Conservation (phyloP, 1,140 invertebrate species). For the Nomia melanderi region DNA sequence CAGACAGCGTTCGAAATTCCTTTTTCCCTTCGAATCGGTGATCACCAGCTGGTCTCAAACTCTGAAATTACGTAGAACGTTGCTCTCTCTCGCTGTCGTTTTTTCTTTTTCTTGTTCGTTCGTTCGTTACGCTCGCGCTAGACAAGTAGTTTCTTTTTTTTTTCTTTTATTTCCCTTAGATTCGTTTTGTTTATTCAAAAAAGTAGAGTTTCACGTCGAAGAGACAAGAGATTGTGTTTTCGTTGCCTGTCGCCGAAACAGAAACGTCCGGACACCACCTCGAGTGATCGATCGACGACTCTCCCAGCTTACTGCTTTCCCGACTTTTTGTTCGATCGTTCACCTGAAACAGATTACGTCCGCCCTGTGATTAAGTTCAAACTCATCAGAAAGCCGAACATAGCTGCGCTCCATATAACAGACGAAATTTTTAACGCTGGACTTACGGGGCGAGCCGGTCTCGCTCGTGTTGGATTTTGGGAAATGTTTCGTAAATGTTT, state of each 20-base stretch:
- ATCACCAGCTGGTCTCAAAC: slow-evolving; percentile 6
- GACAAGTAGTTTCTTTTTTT: slow-evolving; percentile 13
- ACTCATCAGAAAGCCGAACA: neutral
- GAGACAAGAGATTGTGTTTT: slow-evolving; percentile 60
- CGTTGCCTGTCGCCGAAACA: slow-evolving; percentile 60
- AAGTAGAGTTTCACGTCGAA: slow-evolving; percentile 36
- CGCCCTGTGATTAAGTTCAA: neutral
- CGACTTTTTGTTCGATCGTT: slow-evolving; percentile 73
- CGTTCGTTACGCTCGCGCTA: slow-evolving; percentile 9
- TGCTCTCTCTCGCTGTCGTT: neutral
- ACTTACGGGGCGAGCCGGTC: no score
- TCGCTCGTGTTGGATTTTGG: no score
- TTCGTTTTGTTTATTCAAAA: neutral
- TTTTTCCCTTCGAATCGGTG: slow-evolving; percentile 1
- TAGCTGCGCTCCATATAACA: neutral
- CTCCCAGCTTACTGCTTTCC: slow-evolving; percentile 59
- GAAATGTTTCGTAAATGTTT: no score
- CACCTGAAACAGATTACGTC: slow-evolving; percentile 62
- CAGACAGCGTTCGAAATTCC: neutral
- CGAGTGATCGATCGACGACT: slow-evolving; percentile 52
- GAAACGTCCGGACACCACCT: slow-evolving; percentile 34
- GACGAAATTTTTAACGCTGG: no score
- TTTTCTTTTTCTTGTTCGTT: neutral
- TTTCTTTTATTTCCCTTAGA: no score
- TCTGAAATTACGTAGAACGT: neutral